These are phyloP conservation scores for Okapia johnstoni DNA, from an alignment of 2,113 vertebrate species.

Conservation along the genomic window DNA sequence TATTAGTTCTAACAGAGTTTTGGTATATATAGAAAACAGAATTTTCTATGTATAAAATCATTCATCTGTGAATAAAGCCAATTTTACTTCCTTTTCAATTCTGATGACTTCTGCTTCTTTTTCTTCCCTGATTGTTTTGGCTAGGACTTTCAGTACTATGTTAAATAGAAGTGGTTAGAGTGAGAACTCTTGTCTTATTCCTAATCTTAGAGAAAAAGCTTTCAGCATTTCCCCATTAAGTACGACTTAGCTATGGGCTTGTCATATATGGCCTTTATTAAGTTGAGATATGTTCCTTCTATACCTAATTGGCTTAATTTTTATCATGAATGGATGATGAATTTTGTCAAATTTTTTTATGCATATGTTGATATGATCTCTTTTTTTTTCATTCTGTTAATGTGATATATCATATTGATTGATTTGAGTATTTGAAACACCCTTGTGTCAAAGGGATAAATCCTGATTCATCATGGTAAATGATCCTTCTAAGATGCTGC, in stretches of 20 bases:
- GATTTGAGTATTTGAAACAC: background rate
- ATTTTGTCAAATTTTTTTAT: background rate
- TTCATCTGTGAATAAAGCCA: background rate
- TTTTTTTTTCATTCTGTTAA: background rate
- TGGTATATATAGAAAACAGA: background rate
- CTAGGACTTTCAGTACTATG: background rate
- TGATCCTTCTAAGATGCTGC: background rate
- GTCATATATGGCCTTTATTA: background rate
- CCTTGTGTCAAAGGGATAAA: background rate
- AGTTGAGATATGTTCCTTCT: background rate
- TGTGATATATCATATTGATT: background rate
- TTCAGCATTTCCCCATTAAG: background rate
- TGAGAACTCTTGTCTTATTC: background rate
- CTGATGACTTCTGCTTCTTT: background rate
- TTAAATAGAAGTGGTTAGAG: background rate
- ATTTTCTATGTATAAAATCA: background rate
- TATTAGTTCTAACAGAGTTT: background rate
- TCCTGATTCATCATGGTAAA: background rate
- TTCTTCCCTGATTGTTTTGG: background rate
- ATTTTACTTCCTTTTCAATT: background rate
- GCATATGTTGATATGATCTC: background rate
- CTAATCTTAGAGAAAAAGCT: background rate
- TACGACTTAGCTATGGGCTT: background rate
- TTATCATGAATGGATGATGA: background rate
- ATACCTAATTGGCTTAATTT: background rate